Base-by-base conservation (phyloP, 2,888 invertebrate genomes). In the Amblyjoppa proteus region DNA sequence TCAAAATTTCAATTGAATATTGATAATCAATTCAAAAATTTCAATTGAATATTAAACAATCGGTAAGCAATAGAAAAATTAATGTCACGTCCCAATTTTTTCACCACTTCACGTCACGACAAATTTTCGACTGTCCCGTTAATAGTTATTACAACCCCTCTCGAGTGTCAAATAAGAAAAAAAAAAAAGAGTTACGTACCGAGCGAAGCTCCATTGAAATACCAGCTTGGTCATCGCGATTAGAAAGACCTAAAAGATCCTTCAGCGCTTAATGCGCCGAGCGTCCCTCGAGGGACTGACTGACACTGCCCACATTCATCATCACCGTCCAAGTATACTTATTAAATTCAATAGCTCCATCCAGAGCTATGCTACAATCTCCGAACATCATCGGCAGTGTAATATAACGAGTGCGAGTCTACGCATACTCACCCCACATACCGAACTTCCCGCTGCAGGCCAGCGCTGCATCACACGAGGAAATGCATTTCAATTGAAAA, bases 271-370 rank as follows among this genome's bases (percentile, higher is more conserved):
- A 51, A 66, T 45, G 56, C 38, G 31, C 58, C 16, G 66, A 53
- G 41, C 38, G 76, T 68, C 70, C 51, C 41, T 45, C 69, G 7
- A 81, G 45, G 69, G 78, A 81, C 88, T 88, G 81, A 86, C 76
- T 88, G 81, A 86, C 76, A 77, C 89, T 87, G 83, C 89, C 90
- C 87, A 89, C 90, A 87, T 87, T 89, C 89, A 87, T 88, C 87
- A 85, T 88, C 83, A 77, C 83, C 77, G 85, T 77, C 87, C 80
- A 82, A 81, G 71, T 71, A 45, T 70, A 82, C 77, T 76, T 78
- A 82, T 86, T 87, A 87, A 82, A 84, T 87, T 80, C 79, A 82
- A 86, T 86, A 53, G 69, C 66, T 81, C 66, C 58, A 53, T 85
- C 77, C 74, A 85, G 81, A 70, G 61, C 61, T 16, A 16, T 79